Percentiles rank a stretch among this genome's conserved stretches.
Conservation (phyloP, 2,113 vertebrate species). For the Osmerus mordax region DNA sequence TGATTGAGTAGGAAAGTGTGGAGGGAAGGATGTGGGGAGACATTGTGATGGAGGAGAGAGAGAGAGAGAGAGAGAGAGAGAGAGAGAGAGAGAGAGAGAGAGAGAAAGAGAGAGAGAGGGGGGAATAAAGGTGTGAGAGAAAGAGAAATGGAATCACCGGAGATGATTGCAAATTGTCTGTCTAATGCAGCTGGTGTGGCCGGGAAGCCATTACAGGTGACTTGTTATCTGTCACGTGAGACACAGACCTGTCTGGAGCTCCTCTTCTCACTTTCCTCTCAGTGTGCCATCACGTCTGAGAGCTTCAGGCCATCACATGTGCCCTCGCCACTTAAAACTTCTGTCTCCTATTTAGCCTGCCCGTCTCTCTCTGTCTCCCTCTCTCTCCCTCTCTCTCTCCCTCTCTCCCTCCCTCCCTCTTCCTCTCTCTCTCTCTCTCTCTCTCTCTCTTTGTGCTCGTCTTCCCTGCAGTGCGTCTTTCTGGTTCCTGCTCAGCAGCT, state of each 20-base stretch:
- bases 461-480: conserved; percentile 59
- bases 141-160: conserved; percentile 9
- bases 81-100: conserved; percentile 54
- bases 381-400: conserved; percentile 18
- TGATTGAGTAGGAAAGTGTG: conserved; percentile 4
- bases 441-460: conserved; percentile 26
- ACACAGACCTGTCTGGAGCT: conserved; percentile 63
- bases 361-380: conserved; percentile 15
- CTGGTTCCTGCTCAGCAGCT: conserved; percentile 77
- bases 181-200: conserved; percentile 47
- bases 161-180: conserved; percentile 63
- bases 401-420: conserved; percentile 37
- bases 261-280: conserved; percentile 64
- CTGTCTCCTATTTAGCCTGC: conserved; percentile 55
- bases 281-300: conserved; percentile 61
- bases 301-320: conserved; percentile 72
- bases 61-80: conserved; percentile 48
- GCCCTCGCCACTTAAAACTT: conserved; percentile 68
- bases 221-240: conserved; percentile 68
- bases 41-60: conserved; percentile 31
- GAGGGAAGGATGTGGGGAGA: conserved; percentile 11
- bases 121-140: conserved; percentile 66
- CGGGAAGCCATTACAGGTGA: conserved; percentile 69
- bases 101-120: conserved; percentile 47
- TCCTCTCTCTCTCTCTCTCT: conserved; percentile 15